phyloP scores from a whole-genome alignment of 1,140 invertebrate species.

The Scaptodrosophila lebanonensis region DNA sequence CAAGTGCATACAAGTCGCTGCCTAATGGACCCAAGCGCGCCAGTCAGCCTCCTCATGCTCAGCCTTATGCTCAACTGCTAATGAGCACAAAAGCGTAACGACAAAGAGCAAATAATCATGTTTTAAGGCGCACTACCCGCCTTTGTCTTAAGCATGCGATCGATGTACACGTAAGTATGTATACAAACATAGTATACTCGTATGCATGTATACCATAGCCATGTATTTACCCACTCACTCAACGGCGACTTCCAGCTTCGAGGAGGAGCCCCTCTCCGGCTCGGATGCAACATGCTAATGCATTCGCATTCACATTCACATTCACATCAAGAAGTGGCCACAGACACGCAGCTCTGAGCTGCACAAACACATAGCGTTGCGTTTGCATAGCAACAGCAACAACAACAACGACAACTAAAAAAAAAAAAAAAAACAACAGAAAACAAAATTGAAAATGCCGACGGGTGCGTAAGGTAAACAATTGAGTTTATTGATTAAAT shows the following conservation, averaged over 20 bases:
- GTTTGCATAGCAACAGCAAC: too few relatives aligned
- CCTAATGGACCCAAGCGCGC: not conserved
- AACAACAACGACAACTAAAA: too few relatives aligned
- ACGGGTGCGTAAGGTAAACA: conserved; percentile 76
- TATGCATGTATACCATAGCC: too few relatives aligned
- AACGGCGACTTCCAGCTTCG: too few relatives aligned
- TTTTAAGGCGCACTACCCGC: conserved; percentile 16
- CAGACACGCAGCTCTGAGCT: conserved; percentile 10
- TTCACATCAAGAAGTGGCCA: conserved; percentile 35
- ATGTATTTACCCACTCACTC: too few relatives aligned
- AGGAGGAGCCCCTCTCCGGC: not conserved
- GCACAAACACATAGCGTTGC: conserved; percentile 8
- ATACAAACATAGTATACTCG: too few relatives aligned
- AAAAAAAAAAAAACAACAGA: conserved; percentile 1
- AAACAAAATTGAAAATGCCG: conserved; percentile 52
- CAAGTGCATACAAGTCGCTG: conserved; percentile 21
- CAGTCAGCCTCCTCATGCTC: conserved; percentile 4
- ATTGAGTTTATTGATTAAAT: conserved; percentile 20
- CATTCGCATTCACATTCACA: conserved; percentile 49
- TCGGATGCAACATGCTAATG: conserved; percentile 57
- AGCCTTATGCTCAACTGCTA: conserved; percentile 45
- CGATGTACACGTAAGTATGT: conserved; percentile 71
- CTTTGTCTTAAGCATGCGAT: conserved; percentile 68
- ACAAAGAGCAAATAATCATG: conserved; percentile 46
- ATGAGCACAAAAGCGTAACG: conserved; percentile 76